These are phyloP conservation scores for Ploceus nigricollis DNA, from an alignment of 2,113 vertebrate species.

Conservation along the genomic window DNA sequence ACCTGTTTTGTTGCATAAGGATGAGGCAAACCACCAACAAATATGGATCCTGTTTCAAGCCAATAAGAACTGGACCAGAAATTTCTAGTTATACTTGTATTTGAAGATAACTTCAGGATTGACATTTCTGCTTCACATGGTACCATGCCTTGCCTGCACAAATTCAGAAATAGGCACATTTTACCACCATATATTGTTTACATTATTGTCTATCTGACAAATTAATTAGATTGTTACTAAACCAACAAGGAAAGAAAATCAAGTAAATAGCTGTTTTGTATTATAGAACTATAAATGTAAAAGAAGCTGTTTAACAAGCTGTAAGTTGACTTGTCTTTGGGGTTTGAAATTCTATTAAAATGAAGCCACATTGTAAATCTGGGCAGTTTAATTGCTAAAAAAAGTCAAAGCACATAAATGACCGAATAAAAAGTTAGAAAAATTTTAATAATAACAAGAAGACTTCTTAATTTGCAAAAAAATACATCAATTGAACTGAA, in stretches of 20 bases:
- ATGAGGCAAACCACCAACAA: conserved; percentile 77
- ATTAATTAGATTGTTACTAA: conserved; percentile 51
- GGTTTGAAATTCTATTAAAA: background rate
- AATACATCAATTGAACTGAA: background rate
- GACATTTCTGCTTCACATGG: conserved; percentile 79
- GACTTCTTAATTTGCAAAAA: background rate
- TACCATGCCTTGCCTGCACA: conserved; percentile 74
- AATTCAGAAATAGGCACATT: conserved; percentile 19
- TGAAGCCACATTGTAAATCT: conserved; percentile 1
- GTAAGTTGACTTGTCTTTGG: background rate
- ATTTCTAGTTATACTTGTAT: conserved; percentile 56
- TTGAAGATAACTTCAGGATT: conserved; percentile 46
- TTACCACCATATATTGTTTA: background rate
- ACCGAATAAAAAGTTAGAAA: background rate
- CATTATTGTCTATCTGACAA: conserved; percentile 2
- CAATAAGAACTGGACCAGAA: conserved; percentile 37
- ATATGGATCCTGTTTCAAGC: conserved; percentile 70
- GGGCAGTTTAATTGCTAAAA: background rate
- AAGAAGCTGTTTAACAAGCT: conserved; percentile 23
- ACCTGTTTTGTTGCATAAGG: conserved; percentile 69
- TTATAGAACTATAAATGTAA: conserved; percentile 22
- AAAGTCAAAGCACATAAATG: background rate
- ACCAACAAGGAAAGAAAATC: conserved; percentile 21
- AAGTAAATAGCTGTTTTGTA: conserved; percentile 25
- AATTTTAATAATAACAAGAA: background rate